These are phyloP conservation scores for fruit fly (Drosophila melanogaster) DNA, from an alignment of 1,140 invertebrate genomes.

Conservation along the genomic window Release_6_plus_ISO1_MT NT_037436.4:8815001-8815500, in stretches of 20 bases:
- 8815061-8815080: too few relatives aligned
- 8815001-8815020: background rate
- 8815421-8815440: slow-evolving; percentile 24
- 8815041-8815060: too few relatives aligned
- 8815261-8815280: slow-evolving; percentile 14
- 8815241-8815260: background rate
- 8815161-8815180: too few relatives aligned
- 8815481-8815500: slow-evolving; percentile 14
- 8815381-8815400: slow-evolving; percentile 64
- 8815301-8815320: slow-evolving; percentile 18
- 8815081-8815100: too few relatives aligned
- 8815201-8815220: background rate
- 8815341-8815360: background rate
- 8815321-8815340: slow-evolving; percentile 14
- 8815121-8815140: too few relatives aligned
- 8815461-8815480: slow-evolving; percentile 8
- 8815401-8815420: slow-evolving; percentile 32
- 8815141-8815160: too few relatives aligned
- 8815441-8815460: slow-evolving; percentile 34
- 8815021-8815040: too few relatives aligned
- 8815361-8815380: slow-evolving; percentile 70
- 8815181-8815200: too few relatives aligned
- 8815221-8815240: background rate
- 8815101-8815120: too few relatives aligned
- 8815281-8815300: slow-evolving; percentile 29